Percentiles rank a stretch among this genome's conserved stretches.
Conservation (phyloP, 2,797 vertebrate genomes). For the Ctenopoma kingsleyae region DNA sequence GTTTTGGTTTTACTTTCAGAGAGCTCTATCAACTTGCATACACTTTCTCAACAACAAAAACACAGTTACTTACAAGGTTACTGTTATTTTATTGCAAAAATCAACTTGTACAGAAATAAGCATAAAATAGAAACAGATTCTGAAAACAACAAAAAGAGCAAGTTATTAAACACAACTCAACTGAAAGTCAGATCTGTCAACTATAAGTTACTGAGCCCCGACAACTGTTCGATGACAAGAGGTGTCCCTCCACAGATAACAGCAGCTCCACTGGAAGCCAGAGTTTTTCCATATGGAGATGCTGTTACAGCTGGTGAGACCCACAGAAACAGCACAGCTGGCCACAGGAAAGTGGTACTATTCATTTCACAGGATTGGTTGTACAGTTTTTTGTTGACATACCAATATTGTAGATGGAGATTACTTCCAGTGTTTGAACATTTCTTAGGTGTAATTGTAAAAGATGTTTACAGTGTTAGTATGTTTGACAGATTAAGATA, state of each 20-base stretch:
- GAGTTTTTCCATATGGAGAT: conserved; percentile 92
- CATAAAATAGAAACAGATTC: background rate
- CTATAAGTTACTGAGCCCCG: background rate
- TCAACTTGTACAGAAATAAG: background rate
- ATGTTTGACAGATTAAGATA: background rate
- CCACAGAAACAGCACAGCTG: conserved; percentile 69
- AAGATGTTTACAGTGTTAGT: background rate
- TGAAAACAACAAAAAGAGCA: conserved; percentile 1
- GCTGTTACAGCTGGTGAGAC: conserved; percentile 91
- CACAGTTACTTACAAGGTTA: background rate
- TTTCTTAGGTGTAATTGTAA: background rate
- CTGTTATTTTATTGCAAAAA: conserved; percentile 39
- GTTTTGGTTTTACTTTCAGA: background rate
- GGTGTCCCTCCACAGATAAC: conserved; percentile 86
- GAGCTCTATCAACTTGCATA: background rate
- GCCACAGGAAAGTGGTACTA: conserved; percentile 17
- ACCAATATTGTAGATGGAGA: background rate
- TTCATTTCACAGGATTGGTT: conserved; percentile 1
- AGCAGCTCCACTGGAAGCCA: conserved; percentile 91
- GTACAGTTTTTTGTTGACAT: conserved; percentile 13
- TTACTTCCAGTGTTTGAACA: conserved; percentile 13
- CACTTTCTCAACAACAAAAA: background rate
- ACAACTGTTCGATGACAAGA: conserved; percentile 40
- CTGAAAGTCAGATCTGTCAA: conserved; percentile 11
- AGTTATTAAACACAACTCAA: conserved; percentile 6